phyloP scores from a whole-genome alignment of 2,113 vertebrate genomes.

The Haemorhous mexicanus region DNA sequence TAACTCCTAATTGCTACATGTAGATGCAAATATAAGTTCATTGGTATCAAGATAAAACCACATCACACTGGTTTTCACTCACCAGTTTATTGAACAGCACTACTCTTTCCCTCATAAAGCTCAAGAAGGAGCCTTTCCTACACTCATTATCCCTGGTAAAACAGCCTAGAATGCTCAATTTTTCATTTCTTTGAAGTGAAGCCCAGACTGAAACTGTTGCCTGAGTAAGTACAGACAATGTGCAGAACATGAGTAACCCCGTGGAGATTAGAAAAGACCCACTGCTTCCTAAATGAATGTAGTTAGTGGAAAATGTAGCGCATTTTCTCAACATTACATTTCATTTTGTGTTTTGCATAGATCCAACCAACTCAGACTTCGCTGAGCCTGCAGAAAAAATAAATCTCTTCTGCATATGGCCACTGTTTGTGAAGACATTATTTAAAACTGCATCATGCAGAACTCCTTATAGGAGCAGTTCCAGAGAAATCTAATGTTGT shows the following conservation, averaged over 20 bases:
- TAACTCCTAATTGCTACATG: neutral
- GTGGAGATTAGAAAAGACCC: neutral
- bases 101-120: neutral
- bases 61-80: neutral
- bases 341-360: neutral
- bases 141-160: neutral
- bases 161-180: neutral
- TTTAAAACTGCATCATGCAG: neutral
- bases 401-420: neutral
- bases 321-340: neutral
- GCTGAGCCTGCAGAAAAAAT: neutral
- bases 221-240: neutral
- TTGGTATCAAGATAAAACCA: neutral
- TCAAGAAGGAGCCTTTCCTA: neutral
- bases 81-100: neutral
- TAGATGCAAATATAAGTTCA: neutral
- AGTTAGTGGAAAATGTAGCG: slow-evolving; percentile 6
- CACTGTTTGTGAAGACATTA: neutral
- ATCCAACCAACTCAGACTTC: neutral
- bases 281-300: neutral
- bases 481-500: neutral
- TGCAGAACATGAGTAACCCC: neutral
- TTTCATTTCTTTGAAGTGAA: slow-evolving; percentile 46
- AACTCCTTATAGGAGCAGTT: neutral
- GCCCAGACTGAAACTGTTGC: slow-evolving; percentile 11